Percentiles rank a stretch among this genome's conserved stretches.
Evolutionary conservation across 2,797 vertebrate species (phyloP).

Genomic region (Echiichthys vipera): DNA sequence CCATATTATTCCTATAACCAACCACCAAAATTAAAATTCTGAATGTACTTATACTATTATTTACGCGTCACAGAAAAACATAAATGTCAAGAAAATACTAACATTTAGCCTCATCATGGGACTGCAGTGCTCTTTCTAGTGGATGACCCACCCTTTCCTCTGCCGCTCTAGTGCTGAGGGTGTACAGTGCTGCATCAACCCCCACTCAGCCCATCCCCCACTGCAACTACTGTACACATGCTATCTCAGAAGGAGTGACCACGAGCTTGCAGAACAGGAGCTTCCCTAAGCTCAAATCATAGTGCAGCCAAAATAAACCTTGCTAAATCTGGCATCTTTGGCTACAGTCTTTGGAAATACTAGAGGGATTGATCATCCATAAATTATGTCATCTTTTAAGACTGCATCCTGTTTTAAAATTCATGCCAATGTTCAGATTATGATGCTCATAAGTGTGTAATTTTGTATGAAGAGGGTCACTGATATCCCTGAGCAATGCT

Average conservation of each 20-base stretch:
- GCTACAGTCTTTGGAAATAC: background rate
- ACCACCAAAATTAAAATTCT: background rate
- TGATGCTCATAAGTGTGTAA: conserved; percentile 1
- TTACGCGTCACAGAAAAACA: background rate
- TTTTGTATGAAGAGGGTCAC: conserved; percentile 43
- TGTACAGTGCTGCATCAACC: conserved; percentile 69
- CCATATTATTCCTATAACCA: background rate
- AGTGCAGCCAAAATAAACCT: conserved; percentile 36
- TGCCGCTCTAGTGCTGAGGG: conserved; percentile 51
- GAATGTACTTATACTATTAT: background rate
- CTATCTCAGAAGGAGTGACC: conserved; percentile 52
- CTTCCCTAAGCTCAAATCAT: conserved; percentile 37
- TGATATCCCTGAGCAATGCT: conserved; percentile 39
- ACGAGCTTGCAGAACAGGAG: conserved; percentile 44
- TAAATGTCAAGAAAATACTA: conserved; percentile 27
- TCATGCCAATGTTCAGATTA: background rate
- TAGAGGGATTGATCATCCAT: background rate
- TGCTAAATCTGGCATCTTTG: conserved; percentile 9
- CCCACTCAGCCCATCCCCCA: conserved; percentile 73
- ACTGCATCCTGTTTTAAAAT: background rate
- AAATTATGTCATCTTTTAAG: background rate
- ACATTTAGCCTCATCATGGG: conserved; percentile 21
- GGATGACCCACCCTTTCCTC: conserved; percentile 62
- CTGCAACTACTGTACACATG: conserved; percentile 65
- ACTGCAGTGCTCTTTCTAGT: conserved; percentile 44